Base-by-base conservation (phyloP, 2,888 invertebrate species). In the Drosophila seclusa region DNA sequence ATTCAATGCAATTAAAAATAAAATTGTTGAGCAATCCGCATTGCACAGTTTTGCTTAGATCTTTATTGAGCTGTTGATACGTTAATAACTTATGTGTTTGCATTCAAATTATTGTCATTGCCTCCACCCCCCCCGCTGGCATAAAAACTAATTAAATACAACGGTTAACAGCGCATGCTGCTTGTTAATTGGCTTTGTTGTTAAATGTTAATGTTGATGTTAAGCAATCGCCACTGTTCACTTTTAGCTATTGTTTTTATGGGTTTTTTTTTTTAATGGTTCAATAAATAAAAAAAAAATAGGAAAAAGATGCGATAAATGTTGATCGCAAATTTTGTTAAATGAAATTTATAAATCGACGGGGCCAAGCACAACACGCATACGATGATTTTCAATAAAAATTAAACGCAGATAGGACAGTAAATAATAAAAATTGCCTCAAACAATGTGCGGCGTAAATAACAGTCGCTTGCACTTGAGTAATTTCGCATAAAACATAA, bases 401-500 rank as follows among this genome's bases (percentile, higher is more conserved):
- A 62, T 55, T 31, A 66, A 62, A 34, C 27, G 53, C 52, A 59
- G 45, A 64, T 59, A 66, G 36, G 24, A 63, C 50, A 49, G 34
- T 54, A 68, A 52, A 64, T 38, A 66, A 48, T 64, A 60, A 73
- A 66, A 71, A 57, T 48, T 11, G 58, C 29, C 40, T 31, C 21
- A 82, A 68, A 82, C 67, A 84, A 73, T 76, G 63, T 67, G 63
- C 71, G 69, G 70, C 73, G 87, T 76, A 87, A 85, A 87, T 76
- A 76, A 85, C 89, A 83, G 87, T 85, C 83, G 80, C 72, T 77
- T 89, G 76, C 91, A 90, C 91, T 90, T 90, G 90, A 90, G 81
- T 90, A 83, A 90, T 87, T 83, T 87, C 87, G 75, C 82, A 87
- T 87, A 89, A 87, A 87, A 89, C 89, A 87, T 89, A 83, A 74